Base-by-base conservation (phyloP, 2,888 invertebrate genomes). In the Amiota mariae region DNA sequence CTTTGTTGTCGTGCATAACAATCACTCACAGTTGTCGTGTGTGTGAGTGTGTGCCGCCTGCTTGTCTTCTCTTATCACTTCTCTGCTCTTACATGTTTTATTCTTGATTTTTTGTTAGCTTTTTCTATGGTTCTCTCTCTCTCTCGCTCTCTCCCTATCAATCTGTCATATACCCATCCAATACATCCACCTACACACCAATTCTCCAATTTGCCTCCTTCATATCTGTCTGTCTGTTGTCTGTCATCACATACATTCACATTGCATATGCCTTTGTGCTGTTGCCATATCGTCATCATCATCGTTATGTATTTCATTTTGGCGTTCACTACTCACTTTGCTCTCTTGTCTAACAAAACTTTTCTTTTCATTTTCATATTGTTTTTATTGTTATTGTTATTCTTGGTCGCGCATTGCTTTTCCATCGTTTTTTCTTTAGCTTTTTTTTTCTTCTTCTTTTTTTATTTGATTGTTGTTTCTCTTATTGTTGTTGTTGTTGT, bases 1-100 rank as follows among this genome's bases (percentile, higher is more conserved):
- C 46, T 8, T 64, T 47, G 51, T 51, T 67, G 67, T 67, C 67
- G 51, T 51, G 18, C 67, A 68, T 68, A 54, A 24, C 51, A 68
- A 68, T 68, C 67, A 68, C 51, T 68, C 67, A 68, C 54, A 49
- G 66, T 66, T 49, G 66, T 48, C 48, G 11, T 66, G n/a, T 66
- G 15, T n/a, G 13, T 64, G 61, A 20, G 3, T 13, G 36, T 63
- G 12, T 46, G 63, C 46, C 36, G 20, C 46, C 63, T n/a, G 36
- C 46, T n/a, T 63, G 36, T 63, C 63, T 6, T 11, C 24, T 18
- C 8, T 24, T 63, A 2, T 2, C 24, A 24, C 24, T 24, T 2
- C 24, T 24, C 24, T 3, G 3, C 46, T n/a, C n/a, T n/a, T n/a
- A n/a, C 18, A 18, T 59, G 11, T 59, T 24, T 18, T 36, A n/a